Conservation (phyloP, 2,888 invertebrate species). For the Dynastes tityus region DNA sequence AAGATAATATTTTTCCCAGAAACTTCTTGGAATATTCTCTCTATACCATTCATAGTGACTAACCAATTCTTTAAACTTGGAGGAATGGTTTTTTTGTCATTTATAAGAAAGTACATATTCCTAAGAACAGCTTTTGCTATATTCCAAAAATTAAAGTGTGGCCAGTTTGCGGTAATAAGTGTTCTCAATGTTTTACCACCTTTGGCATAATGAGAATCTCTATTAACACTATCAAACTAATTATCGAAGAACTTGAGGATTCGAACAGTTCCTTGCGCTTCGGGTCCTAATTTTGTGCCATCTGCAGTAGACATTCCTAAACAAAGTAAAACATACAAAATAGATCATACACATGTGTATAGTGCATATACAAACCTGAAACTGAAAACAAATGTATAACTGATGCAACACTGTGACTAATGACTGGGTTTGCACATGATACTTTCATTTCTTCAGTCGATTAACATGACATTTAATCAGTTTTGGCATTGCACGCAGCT, state of each 20-base stretch:
- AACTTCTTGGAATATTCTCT: background rate
- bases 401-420: too few relatives aligned
- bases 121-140: background rate
- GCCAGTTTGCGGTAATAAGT: background rate
- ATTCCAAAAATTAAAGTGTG: slow-evolving; percentile 4
- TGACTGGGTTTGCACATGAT: too few relatives aligned
- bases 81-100: background rate
- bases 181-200: background rate
- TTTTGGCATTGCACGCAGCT: too few relatives aligned
- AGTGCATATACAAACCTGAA: too few relatives aligned
- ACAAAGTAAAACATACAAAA: too few relatives aligned
- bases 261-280: background rate
- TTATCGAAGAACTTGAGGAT: background rate
- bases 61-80: slow-evolving; percentile 14
- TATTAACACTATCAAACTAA: slow-evolving; percentile 14
- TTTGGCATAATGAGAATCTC: background rate
- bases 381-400: too few relatives aligned
- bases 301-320: too few relatives aligned
- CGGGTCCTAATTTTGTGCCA: too few relatives aligned
- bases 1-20: background rate
- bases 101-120: slow-evolving; percentile 11
- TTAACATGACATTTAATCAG: too few relatives aligned
- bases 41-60: background rate
- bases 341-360: too few relatives aligned
- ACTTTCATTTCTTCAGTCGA: too few relatives aligned